A percentile compares a stretch with the other conserved stretches of the same genome.
Evolutionary conservation across 2,888 invertebrate genomes (phyloP).

Genomic region (Temnothorax unifasciatus): DNA sequence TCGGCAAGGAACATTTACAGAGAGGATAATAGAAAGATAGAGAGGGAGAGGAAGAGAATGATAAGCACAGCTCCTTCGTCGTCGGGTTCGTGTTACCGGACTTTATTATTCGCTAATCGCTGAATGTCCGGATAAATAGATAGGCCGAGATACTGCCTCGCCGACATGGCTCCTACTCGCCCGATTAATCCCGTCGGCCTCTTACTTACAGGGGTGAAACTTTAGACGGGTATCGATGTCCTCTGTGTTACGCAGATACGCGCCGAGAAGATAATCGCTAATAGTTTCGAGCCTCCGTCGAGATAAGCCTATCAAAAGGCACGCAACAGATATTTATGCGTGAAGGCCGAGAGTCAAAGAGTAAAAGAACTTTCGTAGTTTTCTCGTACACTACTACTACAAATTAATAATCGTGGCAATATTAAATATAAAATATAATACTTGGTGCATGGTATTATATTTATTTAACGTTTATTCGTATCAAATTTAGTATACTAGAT

Average conservation of each 20-base stretch:
- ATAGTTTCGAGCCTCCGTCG: constrained; percentile 28
- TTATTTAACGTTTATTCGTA: constrained; percentile 32
- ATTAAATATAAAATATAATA: constrained; percentile 35
- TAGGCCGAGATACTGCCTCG: constrained; percentile 55
- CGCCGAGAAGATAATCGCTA: constrained; percentile 23
- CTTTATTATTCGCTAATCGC: constrained; percentile 78
- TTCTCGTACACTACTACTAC: background rate
- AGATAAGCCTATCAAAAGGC: constrained; percentile 36
- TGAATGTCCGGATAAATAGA: constrained; percentile 63
- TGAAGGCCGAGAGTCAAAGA: background rate
- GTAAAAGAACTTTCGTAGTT: background rate
- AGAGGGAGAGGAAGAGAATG: constrained; percentile 46
- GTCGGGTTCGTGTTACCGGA: constrained; percentile 71
- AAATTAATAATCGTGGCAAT: constrained; percentile 7
- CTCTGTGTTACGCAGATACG: constrained; percentile 32
- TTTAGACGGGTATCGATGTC: constrained; percentile 62
- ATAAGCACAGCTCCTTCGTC: constrained; percentile 67
- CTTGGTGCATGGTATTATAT: constrained; percentile 23
- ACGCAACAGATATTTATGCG: constrained; percentile 18
- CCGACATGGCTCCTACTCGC: constrained; percentile 49
- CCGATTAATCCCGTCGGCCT: constrained; percentile 59
- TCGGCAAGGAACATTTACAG: constrained; percentile 69
- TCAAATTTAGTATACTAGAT: constrained; percentile 19
- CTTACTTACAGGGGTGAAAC: constrained; percentile 62
- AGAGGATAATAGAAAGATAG: constrained; percentile 59